These are phyloP conservation scores for Tinamus major DNA, from an alignment of 2,797 vertebrate genomes.

Conservation along the genomic window DNA sequence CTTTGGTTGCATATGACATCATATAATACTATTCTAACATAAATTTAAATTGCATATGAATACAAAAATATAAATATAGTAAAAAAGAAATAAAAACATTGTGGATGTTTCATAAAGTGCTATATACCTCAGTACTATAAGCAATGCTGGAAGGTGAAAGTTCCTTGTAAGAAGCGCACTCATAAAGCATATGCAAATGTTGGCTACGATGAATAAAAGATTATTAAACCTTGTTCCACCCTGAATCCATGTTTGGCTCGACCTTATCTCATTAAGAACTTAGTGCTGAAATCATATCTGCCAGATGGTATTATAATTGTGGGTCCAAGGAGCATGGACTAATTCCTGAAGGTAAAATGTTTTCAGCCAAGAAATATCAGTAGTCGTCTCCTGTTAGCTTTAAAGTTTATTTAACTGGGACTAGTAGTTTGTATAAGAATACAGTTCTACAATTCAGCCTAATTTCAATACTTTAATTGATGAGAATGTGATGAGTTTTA, in stretches of 20 bases:
- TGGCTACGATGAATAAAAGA: constrained; percentile 29
- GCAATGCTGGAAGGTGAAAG: neutral
- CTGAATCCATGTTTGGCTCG: constrained; percentile 15
- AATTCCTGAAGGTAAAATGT: constrained; percentile 49
- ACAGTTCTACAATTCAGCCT: neutral
- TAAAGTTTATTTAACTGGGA: constrained; percentile 24
- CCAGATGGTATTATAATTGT: constrained; percentile 58
- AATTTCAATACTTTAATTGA: neutral
- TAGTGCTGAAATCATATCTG: constrained; percentile 41
- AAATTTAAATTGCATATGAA: neutral
- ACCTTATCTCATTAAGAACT: constrained; percentile 52
- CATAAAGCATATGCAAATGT: constrained; percentile 33
- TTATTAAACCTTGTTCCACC: constrained; percentile 54
- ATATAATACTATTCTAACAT: neutral
- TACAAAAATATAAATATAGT: neutral
- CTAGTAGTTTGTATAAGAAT: neutral
- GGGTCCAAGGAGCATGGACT: constrained; percentile 6
- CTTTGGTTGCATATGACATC: neutral
- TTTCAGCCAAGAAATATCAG: constrained; percentile 15
- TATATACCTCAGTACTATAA: neutral
- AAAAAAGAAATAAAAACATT: neutral
- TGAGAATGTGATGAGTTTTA: neutral
- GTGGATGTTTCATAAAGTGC: neutral
- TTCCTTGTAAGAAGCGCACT: constrained; percentile 35
- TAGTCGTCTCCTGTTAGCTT: neutral